phyloP scores from a whole-genome alignment of 2,113 vertebrate genomes.

The Phyllostomus hastatus region DNA sequence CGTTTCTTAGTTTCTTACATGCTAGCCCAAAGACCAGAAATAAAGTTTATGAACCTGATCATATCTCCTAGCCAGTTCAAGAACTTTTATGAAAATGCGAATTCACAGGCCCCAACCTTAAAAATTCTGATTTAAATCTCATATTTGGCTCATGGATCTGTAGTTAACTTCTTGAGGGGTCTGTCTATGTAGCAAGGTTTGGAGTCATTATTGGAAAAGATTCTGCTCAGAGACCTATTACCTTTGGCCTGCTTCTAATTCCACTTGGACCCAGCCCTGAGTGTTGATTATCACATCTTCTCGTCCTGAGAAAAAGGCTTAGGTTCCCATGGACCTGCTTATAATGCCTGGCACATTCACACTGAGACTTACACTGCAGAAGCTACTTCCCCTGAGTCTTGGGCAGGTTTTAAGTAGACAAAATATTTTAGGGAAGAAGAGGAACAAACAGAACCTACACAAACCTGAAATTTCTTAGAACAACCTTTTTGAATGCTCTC shows the following conservation, averaged over 20 bases:
- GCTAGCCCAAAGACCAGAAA: neutral
- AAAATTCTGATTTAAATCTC: neutral
- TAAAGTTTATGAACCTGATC: neutral
- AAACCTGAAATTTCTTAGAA: neutral
- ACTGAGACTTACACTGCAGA: neutral
- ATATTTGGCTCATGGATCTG: neutral
- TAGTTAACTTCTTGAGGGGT: neutral
- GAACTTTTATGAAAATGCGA: neutral
- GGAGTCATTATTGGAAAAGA: neutral
- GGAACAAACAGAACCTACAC: neutral
- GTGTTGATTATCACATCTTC: neutral
- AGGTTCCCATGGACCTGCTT: neutral
- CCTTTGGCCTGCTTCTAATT: neutral
- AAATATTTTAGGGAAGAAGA: slow-evolving; percentile 1
- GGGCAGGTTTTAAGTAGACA: neutral
- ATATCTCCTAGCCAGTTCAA: neutral
- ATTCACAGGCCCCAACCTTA: neutral
- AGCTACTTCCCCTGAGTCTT: neutral
- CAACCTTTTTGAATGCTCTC: neutral
- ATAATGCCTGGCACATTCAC: neutral
- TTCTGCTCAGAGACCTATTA: neutral
- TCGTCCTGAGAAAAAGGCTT: neutral
- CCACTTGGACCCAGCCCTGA: neutral
- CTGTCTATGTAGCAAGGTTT: neutral
- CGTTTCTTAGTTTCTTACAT: neutral